Conservation (phyloP, 1,140 invertebrate species). For the Paracyclopina nana region DNA sequence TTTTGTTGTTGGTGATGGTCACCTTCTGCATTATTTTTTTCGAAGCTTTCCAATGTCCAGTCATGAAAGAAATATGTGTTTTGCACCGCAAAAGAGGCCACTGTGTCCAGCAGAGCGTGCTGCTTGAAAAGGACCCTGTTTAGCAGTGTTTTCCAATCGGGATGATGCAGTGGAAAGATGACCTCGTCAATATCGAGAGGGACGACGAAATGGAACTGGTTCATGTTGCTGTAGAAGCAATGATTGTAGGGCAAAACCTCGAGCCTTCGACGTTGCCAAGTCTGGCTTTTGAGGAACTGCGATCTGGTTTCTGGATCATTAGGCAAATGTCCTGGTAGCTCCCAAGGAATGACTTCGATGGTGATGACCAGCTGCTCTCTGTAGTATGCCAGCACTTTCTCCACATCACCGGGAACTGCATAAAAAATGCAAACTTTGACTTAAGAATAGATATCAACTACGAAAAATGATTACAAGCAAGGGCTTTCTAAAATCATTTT, state of each 20-base stretch:
- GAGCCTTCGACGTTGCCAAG: conserved; percentile 45
- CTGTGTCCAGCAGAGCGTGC: conserved; percentile 25
- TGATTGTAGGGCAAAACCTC: conserved; percentile 52
- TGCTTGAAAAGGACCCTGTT: conserved; percentile 24
- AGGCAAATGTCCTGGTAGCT: conserved; percentile 31
- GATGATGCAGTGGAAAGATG: conserved; percentile 36
- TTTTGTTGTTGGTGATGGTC: too few species aligned
- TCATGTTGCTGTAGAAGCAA: conserved; percentile 44
- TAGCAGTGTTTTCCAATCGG: conserved; percentile 35
- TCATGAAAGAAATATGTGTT: conserved; percentile 42
- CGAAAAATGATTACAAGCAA: too few species aligned
- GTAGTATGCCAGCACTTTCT: too few species aligned
- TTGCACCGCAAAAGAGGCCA: conserved; percentile 38
- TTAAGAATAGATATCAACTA: too few species aligned
- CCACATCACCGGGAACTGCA: too few species aligned
- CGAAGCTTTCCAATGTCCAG: too few species aligned
- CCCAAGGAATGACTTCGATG: conserved; percentile 33
- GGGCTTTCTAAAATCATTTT: too few species aligned
- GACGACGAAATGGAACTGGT: conserved; percentile 38
- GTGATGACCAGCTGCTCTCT: too few species aligned
- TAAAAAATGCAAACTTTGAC: too few species aligned
- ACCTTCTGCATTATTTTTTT: too few species aligned
- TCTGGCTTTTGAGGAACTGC: conserved; percentile 29
- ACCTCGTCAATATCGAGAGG: conserved; percentile 50
- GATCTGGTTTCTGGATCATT: conserved; percentile 25